Evolutionary conservation across 2,888 invertebrate species (phyloP).

Genomic region (Willowsia nigromaculata): DNA sequence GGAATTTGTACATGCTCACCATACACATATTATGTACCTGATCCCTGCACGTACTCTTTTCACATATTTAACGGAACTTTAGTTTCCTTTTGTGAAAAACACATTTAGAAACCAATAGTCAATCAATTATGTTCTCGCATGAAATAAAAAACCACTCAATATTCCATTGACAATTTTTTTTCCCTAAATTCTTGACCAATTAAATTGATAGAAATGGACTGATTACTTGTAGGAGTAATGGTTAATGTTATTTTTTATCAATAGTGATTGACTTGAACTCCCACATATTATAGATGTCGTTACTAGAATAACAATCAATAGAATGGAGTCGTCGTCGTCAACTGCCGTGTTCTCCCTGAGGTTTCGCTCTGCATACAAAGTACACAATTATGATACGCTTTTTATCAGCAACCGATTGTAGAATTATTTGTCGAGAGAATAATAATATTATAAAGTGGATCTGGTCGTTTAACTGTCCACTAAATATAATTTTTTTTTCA

Average conservation of each 20-base stretch:
- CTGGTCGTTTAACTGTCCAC: not conserved
- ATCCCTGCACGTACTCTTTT: not conserved
- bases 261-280: conserved; percentile 45
- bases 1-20: too few species aligned
- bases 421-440: conserved; percentile 65
- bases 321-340: conserved; percentile 24
- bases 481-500: not conserved
- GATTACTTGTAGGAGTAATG: conserved; percentile 20
- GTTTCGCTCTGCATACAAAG: conserved; percentile 64
- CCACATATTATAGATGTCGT: conserved; percentile 48
- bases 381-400: conserved; percentile 61
- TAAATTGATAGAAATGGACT: conserved; percentile 34
- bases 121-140: conserved; percentile 12
- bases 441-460: conserved; percentile 5
- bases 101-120: conserved; percentile 24
- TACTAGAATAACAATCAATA: conserved; percentile 35
- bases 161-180: not conserved
- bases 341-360: not conserved
- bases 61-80: not conserved
- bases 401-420: conserved; percentile 59
- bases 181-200: not conserved
- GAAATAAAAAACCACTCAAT: not conserved
- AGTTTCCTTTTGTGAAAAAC: not conserved
- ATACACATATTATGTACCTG: too few species aligned
- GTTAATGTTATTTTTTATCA: conserved; percentile 36